A percentile compares a stretch with the other conserved stretches of the same genome.
phyloP scores from a whole-genome alignment of 2,888 invertebrate genomes.

The Hymenopus coronatus region DNA sequence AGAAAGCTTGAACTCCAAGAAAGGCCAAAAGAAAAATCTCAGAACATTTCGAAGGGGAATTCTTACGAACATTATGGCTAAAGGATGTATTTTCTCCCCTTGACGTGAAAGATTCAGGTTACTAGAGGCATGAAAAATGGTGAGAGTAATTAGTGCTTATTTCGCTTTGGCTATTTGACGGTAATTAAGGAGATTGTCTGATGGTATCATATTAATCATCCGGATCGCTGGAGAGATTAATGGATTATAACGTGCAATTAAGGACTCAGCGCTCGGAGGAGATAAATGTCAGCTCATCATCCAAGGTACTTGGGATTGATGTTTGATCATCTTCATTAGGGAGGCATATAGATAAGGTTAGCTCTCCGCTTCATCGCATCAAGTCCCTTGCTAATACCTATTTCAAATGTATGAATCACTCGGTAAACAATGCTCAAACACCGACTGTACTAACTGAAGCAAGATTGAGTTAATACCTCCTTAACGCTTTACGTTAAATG shows the following conservation, averaged over 20 bases:
- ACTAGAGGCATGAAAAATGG: not conserved
- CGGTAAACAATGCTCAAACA: too few relatives aligned
- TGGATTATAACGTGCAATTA: not conserved
- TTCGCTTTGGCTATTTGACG: not conserved
- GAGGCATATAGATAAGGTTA: not conserved
- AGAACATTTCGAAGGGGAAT: too few relatives aligned
- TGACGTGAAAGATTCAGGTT: not conserved
- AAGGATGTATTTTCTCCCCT: not conserved
- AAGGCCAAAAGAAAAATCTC: too few relatives aligned
- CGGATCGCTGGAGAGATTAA: not conserved
- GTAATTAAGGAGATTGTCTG: not conserved
- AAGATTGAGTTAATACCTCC: too few relatives aligned
- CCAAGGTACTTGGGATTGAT: not conserved
- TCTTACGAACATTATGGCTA: too few relatives aligned
- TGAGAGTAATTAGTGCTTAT: not conserved
- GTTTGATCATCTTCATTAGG: not conserved
- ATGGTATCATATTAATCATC: not conserved
- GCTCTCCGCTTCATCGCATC: too few relatives aligned
- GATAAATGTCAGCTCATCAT: not conserved
- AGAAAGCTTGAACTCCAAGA: too few relatives aligned
- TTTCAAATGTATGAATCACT: too few relatives aligned
- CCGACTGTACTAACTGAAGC: too few relatives aligned
- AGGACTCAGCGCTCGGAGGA: not conserved
- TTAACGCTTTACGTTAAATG: too few relatives aligned
- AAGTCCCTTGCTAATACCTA: too few relatives aligned